phyloP scores from a whole-genome alignment of 2,797 vertebrate species.

The Graptemys geographica region DNA sequence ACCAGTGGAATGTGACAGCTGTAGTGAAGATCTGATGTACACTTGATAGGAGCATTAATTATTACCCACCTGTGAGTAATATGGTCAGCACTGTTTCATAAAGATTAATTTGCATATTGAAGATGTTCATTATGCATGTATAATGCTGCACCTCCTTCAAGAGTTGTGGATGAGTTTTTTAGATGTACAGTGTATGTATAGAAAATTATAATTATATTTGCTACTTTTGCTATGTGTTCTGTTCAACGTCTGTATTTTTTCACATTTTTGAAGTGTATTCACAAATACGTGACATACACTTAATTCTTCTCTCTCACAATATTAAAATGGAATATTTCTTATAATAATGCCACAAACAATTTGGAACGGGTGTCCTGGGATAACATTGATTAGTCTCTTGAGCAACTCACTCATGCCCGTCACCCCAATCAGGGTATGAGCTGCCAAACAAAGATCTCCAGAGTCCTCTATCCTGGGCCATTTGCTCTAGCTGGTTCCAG shows the following conservation, averaged over 20 bases:
- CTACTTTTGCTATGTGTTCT: background rate
- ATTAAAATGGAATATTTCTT: conserved; percentile 19
- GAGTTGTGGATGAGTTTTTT: background rate
- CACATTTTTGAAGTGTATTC: background rate
- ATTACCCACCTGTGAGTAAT: background rate
- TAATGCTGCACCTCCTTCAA: background rate
- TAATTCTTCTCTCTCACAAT: background rate
- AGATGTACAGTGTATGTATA: background rate
- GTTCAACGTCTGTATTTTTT: background rate
- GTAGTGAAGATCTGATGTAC: background rate
- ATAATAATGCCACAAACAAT: background rate
- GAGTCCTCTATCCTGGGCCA: too few species aligned
- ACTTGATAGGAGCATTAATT: background rate
- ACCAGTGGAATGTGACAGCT: background rate
- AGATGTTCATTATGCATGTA: background rate
- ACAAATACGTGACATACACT: rapidly evolving
- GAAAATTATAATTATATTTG: background rate
- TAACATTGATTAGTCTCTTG: background rate
- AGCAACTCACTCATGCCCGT: background rate
- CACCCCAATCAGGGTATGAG: too few species aligned
- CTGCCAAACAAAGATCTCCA: too few species aligned
- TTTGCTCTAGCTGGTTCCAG: too few species aligned
- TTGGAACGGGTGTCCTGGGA: background rate
- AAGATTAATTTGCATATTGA: background rate
- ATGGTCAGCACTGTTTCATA: background rate